Percentiles rank a stretch among this genome's conserved stretches.
These are phyloP conservation scores for Ditylenchus dipsaci DNA, from an alignment of 1,140 invertebrate genomes.

Conservation along the genomic window DNA sequence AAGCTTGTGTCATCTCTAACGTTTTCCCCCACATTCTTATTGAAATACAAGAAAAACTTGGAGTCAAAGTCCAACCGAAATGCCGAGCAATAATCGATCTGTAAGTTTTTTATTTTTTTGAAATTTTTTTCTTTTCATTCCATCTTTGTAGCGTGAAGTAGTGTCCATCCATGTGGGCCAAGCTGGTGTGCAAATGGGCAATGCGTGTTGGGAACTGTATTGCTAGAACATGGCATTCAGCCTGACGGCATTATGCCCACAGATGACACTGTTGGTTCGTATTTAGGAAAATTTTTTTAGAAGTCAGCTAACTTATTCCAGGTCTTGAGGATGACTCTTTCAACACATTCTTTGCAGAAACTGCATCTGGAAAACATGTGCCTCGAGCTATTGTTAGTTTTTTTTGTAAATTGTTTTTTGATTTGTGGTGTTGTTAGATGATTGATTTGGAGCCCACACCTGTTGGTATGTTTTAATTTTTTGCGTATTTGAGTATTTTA, in stretches of 20 bases:
- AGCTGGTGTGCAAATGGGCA: slow-evolving; percentile 70
- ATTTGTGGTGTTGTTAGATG: slow-evolving; percentile 60
- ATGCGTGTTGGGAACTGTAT: slow-evolving; percentile 74
- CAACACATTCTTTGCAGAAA: slow-evolving; percentile 74
- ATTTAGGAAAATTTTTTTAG: slow-evolving; percentile 63
- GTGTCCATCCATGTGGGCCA: slow-evolving; percentile 63
- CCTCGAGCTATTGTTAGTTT: slow-evolving; percentile 66
- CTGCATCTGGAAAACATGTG: slow-evolving; percentile 77
- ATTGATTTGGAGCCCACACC: slow-evolving; percentile 82
- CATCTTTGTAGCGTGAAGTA: slow-evolving; percentile 59
- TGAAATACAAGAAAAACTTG: no score
- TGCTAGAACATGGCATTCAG: slow-evolving; percentile 67
- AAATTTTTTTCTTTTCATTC: background rate
- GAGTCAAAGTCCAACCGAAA: background rate
- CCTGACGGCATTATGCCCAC: slow-evolving; percentile 65
- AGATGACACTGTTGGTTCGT: slow-evolving; percentile 19
- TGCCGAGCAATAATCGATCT: background rate
- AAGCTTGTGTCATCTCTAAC: no score
- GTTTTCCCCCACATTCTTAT: no score
- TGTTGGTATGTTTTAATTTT: slow-evolving; percentile 73
- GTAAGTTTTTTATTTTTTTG: background rate
- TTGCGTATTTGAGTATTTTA: no score
- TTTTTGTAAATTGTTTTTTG: background rate
- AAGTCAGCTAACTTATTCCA: slow-evolving; percentile 53
- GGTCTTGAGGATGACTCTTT: slow-evolving; percentile 6